Evolutionary conservation across 1,140 invertebrate species (phyloP).

Genomic region (Brachionus manjavacas): DNA sequence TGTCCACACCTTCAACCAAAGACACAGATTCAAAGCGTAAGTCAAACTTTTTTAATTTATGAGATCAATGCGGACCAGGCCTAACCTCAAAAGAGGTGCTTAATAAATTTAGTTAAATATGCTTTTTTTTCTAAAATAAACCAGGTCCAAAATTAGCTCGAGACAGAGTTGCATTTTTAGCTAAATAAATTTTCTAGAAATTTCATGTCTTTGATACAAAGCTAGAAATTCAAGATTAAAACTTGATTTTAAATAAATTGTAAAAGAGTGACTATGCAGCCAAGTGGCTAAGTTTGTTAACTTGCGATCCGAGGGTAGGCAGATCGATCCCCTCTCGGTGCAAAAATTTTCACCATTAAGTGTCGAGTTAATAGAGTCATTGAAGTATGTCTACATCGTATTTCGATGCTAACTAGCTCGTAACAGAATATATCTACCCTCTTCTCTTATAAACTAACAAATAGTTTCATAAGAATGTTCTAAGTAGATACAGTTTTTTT

Average conservation of each 20-base stretch:
- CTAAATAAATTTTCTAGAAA: not conserved
- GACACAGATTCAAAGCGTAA: slow-evolving; percentile 21
- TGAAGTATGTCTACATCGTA: slow-evolving; percentile 30
- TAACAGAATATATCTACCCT: slow-evolving; percentile 34
- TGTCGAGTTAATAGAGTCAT: slow-evolving; percentile 43
- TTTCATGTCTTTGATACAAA: not conserved
- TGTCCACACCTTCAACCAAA: not conserved
- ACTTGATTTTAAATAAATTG: not conserved
- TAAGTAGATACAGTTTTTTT: slow-evolving; percentile 42
- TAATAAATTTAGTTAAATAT: not conserved
- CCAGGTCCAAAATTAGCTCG: not conserved
- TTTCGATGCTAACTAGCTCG: slow-evolving; percentile 42
- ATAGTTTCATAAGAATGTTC: slow-evolving; percentile 40
- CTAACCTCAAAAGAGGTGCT: not conserved
- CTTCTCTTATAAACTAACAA: slow-evolving; percentile 22
- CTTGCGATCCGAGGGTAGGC: not conserved
- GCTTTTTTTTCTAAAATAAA: not conserved
- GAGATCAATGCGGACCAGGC: not conserved
- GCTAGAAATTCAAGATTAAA: not conserved
- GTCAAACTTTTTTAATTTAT: not conserved
- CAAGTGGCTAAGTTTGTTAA: not conserved
- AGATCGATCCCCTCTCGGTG: not conserved
- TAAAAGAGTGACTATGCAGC: not conserved
- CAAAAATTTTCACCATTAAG: not conserved
- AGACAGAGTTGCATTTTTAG: slow-evolving; percentile 20